Percentiles rank a stretch among this genome's conserved stretches.
Conservation (phyloP, 2,797 vertebrate species). For the Peromyscus nudipes region DNA sequence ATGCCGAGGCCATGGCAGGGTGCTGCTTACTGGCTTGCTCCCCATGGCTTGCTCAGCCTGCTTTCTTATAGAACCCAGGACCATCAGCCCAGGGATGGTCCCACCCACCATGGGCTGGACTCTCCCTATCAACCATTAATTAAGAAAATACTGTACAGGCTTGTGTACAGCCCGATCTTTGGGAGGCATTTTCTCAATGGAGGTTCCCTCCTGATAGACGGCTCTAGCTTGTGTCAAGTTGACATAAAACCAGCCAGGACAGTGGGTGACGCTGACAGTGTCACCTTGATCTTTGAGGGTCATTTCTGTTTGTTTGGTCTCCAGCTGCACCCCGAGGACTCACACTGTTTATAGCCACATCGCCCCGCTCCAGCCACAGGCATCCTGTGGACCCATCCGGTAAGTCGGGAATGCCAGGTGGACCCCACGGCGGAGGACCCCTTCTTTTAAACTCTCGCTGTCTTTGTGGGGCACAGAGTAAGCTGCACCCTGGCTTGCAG, state of each 20-base stretch:
- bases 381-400: not conserved
- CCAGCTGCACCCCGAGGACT: not conserved
- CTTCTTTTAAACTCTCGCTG: not conserved
- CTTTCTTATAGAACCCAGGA: not conserved
- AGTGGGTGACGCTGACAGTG: not conserved
- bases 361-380: not conserved
- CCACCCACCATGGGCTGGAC: not conserved
- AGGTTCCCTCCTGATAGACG: not conserved
- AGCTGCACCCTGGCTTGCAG: not conserved
- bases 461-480: not conserved
- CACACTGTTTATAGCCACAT: not conserved
- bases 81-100: not conserved
- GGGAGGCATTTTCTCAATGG: not conserved
- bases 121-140: not conserved
- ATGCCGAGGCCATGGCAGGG: not conserved
- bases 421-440: not conserved
- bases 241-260: not conserved
- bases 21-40: not conserved
- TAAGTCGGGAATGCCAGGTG: not conserved
- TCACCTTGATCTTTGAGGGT: not conserved
- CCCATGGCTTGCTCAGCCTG: not conserved
- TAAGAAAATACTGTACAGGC: not conserved
- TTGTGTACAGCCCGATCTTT: not conserved
- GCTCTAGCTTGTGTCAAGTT: not conserved
- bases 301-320: not conserved